Evolutionary conservation across 2,113 vertebrate species (phyloP).

Genomic region (Sciurus niger): DNA sequence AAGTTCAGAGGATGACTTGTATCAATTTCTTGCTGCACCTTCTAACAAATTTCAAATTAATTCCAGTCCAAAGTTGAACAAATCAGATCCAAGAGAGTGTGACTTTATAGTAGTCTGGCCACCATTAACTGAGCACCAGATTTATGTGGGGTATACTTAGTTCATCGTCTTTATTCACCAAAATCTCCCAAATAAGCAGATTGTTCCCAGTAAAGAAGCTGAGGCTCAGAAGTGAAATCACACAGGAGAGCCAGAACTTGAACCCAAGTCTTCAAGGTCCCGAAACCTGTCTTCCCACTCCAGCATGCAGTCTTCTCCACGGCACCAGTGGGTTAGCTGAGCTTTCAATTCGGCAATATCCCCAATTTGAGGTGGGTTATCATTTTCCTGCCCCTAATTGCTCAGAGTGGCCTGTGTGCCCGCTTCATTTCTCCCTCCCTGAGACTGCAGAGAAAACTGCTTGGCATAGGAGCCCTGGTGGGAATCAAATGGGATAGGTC

Average conservation of each 20-base stretch:
- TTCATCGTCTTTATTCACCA: background rate
- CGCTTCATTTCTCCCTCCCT: too few species aligned
- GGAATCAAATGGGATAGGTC: background rate
- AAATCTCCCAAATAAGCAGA: too few species aligned
- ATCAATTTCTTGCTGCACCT: constrained; percentile 30
- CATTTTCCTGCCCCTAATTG: background rate
- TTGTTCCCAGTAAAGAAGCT: background rate
- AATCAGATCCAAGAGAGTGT: background rate
- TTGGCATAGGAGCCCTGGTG: background rate
- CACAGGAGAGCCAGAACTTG: background rate
- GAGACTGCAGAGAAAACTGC: background rate
- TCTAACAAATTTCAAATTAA: constrained; percentile 27
- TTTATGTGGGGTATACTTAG: rapidly evolving
- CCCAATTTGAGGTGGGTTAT: background rate
- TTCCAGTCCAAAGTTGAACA: background rate
- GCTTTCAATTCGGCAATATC: background rate
- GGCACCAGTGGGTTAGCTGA: background rate
- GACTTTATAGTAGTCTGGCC: background rate
- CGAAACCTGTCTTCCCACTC: background rate
- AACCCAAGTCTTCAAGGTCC: background rate
- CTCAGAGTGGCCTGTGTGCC: background rate
- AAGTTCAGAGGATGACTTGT: background rate
- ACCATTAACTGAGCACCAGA: background rate
- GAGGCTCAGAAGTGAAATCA: background rate
- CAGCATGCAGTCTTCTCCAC: too few species aligned